phyloP scores from a whole-genome alignment of 2,113 vertebrate species.

The Zootoca vivipara region DNA sequence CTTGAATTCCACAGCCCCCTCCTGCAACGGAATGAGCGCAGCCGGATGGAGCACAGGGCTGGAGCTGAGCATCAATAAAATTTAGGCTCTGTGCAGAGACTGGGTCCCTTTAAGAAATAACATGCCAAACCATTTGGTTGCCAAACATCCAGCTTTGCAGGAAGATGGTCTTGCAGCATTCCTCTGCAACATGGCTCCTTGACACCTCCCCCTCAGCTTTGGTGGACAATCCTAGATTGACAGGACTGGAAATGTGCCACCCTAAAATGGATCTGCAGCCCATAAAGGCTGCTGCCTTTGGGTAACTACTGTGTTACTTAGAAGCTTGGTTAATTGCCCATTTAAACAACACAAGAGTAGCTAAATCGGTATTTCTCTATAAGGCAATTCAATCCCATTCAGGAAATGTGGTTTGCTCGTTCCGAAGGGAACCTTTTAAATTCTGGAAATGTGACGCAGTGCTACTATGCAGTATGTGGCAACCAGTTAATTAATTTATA shows the following conservation, averaged over 20 bases:
- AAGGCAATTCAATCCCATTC: neutral
- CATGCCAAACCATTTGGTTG: neutral
- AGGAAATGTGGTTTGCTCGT: constrained; percentile 13
- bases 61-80: neutral
- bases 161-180: neutral
- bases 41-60: too few species aligned
- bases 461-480: neutral
- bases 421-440: neutral
- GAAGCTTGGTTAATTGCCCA: neutral
- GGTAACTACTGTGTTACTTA: neutral
- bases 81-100: neutral
- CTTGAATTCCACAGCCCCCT: too few species aligned
- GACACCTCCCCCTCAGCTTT: neutral
- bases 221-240: neutral
- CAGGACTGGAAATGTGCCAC: neutral
- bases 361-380: constrained; percentile 4
- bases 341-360: constrained; percentile 17
- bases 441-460: neutral
- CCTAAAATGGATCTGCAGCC: neutral
- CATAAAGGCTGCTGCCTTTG: neutral
- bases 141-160: neutral
- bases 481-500: neutral
- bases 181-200: neutral
- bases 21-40: too few species aligned
- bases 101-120: neutral